These are phyloP conservation scores for Myotis findleyi DNA, from an alignment of 2,797 vertebrate genomes.

Conservation along the genomic window DNA sequence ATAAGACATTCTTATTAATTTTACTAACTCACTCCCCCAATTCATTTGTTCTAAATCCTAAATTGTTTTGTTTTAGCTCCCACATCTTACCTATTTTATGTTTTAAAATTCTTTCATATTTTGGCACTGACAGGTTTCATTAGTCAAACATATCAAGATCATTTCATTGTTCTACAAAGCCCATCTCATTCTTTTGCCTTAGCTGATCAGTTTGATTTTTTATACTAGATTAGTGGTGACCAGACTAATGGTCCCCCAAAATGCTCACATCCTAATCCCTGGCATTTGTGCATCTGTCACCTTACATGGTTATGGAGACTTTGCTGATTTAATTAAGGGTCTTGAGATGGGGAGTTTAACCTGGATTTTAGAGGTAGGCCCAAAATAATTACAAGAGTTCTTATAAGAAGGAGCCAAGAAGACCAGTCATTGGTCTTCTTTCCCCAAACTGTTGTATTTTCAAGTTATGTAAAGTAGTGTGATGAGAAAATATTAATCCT, in stretches of 20 bases:
- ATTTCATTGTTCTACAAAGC: neutral
- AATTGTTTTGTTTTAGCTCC: neutral
- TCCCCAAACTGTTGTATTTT: neutral
- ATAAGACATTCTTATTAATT: neutral
- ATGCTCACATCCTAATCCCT: too few species aligned
- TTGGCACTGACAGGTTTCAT: neutral
- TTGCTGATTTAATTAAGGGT: neutral
- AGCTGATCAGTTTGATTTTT: neutral
- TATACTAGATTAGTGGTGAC: neutral
- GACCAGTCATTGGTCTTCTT: neutral
- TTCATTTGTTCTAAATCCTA: neutral
- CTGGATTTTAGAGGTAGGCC: neutral
- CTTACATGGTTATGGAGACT: neutral
- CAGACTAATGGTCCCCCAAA: neutral
- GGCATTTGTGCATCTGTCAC: neutral
- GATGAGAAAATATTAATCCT: neutral
- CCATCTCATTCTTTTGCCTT: neutral
- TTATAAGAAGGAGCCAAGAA: neutral
- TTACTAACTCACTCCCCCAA: neutral
- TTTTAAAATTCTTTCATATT: neutral
- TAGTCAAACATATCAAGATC: neutral
- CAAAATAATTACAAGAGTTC: neutral
- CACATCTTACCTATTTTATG: neutral
- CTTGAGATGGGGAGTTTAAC: neutral
- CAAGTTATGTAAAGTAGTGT: neutral